Evolutionary conservation across 1,140 invertebrate species (phyloP).

Genomic region (Sitobion miscanthi): DNA sequence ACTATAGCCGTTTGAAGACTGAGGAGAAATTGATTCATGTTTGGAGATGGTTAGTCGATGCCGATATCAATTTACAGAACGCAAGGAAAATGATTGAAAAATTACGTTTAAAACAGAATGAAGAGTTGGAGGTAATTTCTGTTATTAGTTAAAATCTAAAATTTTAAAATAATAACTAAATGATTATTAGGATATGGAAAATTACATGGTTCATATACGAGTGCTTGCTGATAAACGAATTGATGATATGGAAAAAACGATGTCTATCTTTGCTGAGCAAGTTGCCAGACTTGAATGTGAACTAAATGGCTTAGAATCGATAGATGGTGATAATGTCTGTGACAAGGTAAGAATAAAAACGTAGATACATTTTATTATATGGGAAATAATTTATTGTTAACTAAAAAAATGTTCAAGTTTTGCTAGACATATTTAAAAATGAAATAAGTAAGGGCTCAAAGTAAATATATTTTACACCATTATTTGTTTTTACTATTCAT

Average conservation of each 20-base stretch:
- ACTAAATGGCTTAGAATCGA: conserved; percentile 39
- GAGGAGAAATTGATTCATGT: conserved; percentile 62
- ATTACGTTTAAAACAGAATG: conserved; percentile 62
- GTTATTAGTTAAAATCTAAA: background rate
- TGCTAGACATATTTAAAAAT: no score
- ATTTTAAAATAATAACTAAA: background rate
- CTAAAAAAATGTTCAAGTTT: background rate
- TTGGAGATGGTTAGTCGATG: conserved; percentile 63
- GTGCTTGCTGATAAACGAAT: conserved; percentile 62
- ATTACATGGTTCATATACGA: conserved; percentile 62
- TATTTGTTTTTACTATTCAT: background rate
- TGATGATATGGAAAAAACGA: conserved; percentile 62
- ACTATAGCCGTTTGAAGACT: conserved; percentile 60
- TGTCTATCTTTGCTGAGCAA: conserved; percentile 59
- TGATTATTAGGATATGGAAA: conserved; percentile 62
- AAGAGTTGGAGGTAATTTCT: conserved; percentile 62
- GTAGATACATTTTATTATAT: background rate
- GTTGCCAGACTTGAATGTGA: conserved; percentile 58
- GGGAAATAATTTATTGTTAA: background rate
- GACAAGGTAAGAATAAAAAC: conserved; percentile 51
- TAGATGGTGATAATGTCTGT: conserved; percentile 56
- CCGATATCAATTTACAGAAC: conserved; percentile 63
- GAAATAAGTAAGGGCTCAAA: background rate
- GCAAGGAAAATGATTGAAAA: conserved; percentile 63
- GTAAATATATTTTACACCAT: background rate